Conservation (phyloP, 1,140 invertebrate genomes). For the Ephestia elutella region DNA sequence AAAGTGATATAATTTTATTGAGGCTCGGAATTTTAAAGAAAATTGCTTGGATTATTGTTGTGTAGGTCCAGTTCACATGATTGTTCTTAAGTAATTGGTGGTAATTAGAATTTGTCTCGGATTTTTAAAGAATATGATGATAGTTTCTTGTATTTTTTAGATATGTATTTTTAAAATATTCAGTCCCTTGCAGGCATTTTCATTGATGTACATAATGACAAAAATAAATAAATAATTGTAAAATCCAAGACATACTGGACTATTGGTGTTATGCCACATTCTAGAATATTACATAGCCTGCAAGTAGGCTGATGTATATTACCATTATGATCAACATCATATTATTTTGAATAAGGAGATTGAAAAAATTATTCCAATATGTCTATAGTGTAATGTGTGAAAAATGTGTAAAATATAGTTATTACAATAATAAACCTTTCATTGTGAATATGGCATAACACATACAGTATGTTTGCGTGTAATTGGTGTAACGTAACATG, state of each 20-base stretch:
- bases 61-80: background rate
- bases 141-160: constrained; percentile 37
- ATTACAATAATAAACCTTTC: background rate
- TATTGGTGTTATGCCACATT: background rate
- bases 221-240: background rate
- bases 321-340: no score
- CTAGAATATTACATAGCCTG: background rate
- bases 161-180: constrained; percentile 27
- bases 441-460: constrained; percentile 10
- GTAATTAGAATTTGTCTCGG: constrained; percentile 16
- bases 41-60: background rate
- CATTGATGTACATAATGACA: constrained; percentile 42
- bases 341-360: no score
- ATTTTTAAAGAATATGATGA: constrained; percentile 17
- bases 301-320: no score
- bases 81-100: constrained; percentile 8
- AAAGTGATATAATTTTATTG: constrained; percentile 55
- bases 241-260: background rate
- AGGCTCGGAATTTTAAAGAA: constrained; percentile 38
- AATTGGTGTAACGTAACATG: constrained; percentile 48
- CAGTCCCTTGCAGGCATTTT: constrained; percentile 31
- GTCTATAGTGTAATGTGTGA: no score
- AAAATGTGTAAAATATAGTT: no score
- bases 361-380: no score
- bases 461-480: background rate